Conservation (phyloP, 2,113 vertebrate species). For the Uropsilus gracilis region DNA sequence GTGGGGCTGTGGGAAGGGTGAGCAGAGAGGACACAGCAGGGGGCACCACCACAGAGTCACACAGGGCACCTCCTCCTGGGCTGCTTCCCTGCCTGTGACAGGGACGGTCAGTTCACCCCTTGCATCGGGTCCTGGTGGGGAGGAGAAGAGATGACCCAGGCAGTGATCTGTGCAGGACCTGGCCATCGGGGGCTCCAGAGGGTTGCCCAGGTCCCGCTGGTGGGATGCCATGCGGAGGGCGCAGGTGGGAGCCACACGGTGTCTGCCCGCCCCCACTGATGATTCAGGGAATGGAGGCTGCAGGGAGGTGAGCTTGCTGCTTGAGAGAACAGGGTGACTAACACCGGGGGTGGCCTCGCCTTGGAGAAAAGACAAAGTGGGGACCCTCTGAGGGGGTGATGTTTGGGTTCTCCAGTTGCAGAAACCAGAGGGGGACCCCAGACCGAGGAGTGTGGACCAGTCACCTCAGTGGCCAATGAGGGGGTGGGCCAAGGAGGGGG, state of each 20-base stretch:
- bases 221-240: neutral
- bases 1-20: no score
- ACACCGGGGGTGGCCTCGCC: neutral
- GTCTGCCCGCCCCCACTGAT: neutral
- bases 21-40: no score
- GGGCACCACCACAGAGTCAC: no score
- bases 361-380: neutral
- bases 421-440: neutral
- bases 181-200: no score
- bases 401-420: no score
- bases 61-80: neutral
- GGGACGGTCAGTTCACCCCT: no score
- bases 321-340: neutral
- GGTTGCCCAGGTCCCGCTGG: no score
- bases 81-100: neutral
- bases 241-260: rapidly evolving
- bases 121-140: rapidly evolving
- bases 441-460: neutral
- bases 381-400: neutral
- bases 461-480: neutral
- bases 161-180: no score
- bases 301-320: neutral
- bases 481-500: neutral
- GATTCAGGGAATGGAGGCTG: neutral
- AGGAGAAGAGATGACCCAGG: neutral